Evolutionary conservation across 2,888 invertebrate genomes (phyloP).

Genomic region (Cosmorhoe ocellata): DNA sequence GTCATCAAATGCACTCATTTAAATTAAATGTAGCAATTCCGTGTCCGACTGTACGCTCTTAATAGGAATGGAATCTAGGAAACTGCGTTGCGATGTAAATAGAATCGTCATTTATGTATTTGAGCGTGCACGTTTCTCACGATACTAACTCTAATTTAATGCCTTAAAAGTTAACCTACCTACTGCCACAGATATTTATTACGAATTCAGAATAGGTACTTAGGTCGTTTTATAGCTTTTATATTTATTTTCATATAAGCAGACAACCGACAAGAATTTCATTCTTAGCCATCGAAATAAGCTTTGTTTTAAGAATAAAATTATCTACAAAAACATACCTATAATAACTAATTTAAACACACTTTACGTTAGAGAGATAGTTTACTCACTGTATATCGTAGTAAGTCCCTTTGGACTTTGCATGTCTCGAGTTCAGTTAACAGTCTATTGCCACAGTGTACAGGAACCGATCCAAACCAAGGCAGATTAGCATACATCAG

Average conservation of each 20-base stretch:
- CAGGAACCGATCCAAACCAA: constrained; percentile 15
- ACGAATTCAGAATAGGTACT: background rate
- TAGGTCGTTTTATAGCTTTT: no score
- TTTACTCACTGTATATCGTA: constrained; percentile 4
- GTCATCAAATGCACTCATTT: constrained; percentile 36
- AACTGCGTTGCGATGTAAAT: constrained; percentile 34
- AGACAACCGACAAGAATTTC: no score
- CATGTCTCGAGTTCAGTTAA: constrained; percentile 13
- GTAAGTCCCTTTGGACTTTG: constrained; percentile 16
- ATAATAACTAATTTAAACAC: background rate
- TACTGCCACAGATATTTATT: constrained; percentile 3
- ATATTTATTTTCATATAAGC: no score
- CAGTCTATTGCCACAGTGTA: constrained; percentile 15
- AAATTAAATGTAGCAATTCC: constrained; percentile 43
- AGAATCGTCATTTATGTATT: constrained; percentile 35
- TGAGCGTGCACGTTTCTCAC: constrained; percentile 33
- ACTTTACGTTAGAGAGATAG: background rate
- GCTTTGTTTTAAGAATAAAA: no score
- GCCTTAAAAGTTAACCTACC: constrained; percentile 13
- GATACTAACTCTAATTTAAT: constrained; percentile 22
- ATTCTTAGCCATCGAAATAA: no score
- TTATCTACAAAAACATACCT: no score
- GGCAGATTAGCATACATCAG: constrained; percentile 49
- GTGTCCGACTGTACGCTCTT: constrained; percentile 27
- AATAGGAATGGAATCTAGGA: constrained; percentile 34